A percentile compares a stretch with the other conserved stretches of the same genome.
Evolutionary conservation across 1,140 invertebrate genomes (phyloP).

Genomic region (Mycetomoellerius zeteki): DNA sequence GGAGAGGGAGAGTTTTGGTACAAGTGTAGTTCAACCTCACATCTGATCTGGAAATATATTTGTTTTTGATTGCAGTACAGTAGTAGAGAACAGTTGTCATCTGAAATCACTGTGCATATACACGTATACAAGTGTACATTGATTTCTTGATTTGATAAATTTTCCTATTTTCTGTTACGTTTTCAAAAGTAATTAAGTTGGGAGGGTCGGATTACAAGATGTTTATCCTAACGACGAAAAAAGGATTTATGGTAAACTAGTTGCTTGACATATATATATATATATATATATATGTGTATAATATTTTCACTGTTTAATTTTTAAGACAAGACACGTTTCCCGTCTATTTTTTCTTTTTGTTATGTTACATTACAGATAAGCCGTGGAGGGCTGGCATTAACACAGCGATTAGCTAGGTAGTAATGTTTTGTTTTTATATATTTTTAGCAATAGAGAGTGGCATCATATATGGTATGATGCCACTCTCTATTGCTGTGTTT

Average conservation of each 20-base stretch:
- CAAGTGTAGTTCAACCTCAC: no score
- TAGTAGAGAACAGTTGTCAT: not conserved
- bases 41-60: no score
- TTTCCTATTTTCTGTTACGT: not conserved
- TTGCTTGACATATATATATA: not conserved
- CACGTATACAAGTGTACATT: not conserved
- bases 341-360: constrained; percentile 28
- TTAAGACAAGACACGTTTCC: not conserved
- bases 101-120: not conserved
- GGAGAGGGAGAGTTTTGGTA: no score
- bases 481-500: no score
- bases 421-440: constrained; percentile 32
- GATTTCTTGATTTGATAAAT: not conserved
- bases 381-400: constrained; percentile 12
- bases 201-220: not conserved
- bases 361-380: constrained; percentile 56
- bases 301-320: constrained; percentile 1
- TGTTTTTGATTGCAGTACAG: not conserved
- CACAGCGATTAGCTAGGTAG: constrained; percentile 63
- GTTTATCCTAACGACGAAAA: constrained; percentile 1
- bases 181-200: not conserved
- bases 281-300: no score
- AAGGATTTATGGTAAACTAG: constrained; percentile 9
- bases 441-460: not conserved
- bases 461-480: not conserved